These are phyloP conservation scores for Tetrax tetrax DNA, from an alignment of 2,113 vertebrate species.

Conservation along the genomic window DNA sequence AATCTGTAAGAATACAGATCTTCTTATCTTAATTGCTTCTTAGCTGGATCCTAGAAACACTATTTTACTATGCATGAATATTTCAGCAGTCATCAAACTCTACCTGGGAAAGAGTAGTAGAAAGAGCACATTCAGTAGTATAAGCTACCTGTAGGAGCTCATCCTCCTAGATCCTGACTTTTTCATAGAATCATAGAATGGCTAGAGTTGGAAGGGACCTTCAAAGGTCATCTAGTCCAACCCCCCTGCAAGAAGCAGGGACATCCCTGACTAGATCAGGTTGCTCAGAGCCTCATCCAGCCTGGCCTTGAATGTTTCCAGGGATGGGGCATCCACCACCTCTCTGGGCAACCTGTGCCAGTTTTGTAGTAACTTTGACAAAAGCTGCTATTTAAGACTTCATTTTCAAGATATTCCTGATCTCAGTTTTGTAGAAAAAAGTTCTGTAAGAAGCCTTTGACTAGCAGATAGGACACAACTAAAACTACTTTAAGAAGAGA, in stretches of 20 bases:
- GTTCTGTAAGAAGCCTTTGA: background rate
- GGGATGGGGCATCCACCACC: too few relatives aligned
- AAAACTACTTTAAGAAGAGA: background rate
- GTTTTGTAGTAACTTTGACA: background rate
- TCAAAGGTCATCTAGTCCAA: too few relatives aligned
- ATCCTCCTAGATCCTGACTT: background rate
- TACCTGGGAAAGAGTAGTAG: background rate
- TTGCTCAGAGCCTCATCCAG: too few relatives aligned
- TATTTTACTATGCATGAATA: background rate
- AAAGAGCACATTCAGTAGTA: background rate
- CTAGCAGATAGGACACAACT: background rate
- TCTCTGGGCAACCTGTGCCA: too few relatives aligned
- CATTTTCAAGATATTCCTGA: background rate
- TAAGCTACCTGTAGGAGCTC: background rate
- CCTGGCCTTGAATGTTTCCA: too few relatives aligned
- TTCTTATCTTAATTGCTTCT: background rate
- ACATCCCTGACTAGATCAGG: too few relatives aligned
- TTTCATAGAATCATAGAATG: too few relatives aligned
- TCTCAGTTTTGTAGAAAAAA: background rate
- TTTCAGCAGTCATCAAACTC: background rate
- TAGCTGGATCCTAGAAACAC: background rate
- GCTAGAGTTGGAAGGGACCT: too few relatives aligned
- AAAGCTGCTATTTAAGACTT: background rate
- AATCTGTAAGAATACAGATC: background rate
- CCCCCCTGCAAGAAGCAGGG: too few relatives aligned